phyloP scores from a whole-genome alignment of 2,888 invertebrate species.

The Eupithecia subfuscata region DNA sequence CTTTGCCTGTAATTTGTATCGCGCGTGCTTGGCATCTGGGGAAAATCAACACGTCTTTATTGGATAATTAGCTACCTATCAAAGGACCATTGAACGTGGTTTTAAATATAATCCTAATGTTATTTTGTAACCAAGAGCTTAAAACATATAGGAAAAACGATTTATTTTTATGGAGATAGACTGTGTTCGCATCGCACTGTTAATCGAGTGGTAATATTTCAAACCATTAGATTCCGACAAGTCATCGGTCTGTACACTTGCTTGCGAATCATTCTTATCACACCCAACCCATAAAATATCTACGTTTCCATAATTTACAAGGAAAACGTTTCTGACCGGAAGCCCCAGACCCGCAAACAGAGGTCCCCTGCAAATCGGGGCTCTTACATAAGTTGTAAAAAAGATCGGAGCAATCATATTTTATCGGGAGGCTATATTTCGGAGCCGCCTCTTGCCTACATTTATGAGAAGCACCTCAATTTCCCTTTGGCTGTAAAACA shows the following conservation, averaged over 20 bases:
- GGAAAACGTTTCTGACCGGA: constrained; percentile 26
- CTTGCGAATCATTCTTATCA: constrained; percentile 1
- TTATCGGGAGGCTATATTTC: constrained; percentile 74
- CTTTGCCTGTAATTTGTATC: constrained; percentile 73
- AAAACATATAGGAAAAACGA: too few relatives aligned
- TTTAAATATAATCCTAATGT: too few relatives aligned
- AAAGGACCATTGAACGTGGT: too few relatives aligned
- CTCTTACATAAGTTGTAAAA: constrained; percentile 65
- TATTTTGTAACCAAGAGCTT: too few relatives aligned
- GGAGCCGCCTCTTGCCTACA: constrained; percentile 52
- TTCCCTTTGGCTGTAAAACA: constrained; percentile 64
- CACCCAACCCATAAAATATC: constrained; percentile 16
- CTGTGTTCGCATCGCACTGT: not conserved
- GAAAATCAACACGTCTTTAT: constrained; percentile 45
- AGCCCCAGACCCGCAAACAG: constrained; percentile 44
- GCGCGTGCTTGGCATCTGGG: constrained; percentile 64
- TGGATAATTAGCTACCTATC: constrained; percentile 42
- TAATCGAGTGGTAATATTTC: not conserved
- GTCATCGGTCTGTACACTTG: not conserved
- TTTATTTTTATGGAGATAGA: not conserved
- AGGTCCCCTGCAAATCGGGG: constrained; percentile 45
- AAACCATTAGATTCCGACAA: not conserved
- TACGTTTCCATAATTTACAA: constrained; percentile 17
- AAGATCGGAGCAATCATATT: constrained; percentile 78
- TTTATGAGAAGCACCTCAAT: constrained; percentile 66